Percentiles rank a stretch among this genome's conserved stretches.
Conservation (phyloP, 2,113 vertebrate species). For the Chrysochloris asiatica region DNA sequence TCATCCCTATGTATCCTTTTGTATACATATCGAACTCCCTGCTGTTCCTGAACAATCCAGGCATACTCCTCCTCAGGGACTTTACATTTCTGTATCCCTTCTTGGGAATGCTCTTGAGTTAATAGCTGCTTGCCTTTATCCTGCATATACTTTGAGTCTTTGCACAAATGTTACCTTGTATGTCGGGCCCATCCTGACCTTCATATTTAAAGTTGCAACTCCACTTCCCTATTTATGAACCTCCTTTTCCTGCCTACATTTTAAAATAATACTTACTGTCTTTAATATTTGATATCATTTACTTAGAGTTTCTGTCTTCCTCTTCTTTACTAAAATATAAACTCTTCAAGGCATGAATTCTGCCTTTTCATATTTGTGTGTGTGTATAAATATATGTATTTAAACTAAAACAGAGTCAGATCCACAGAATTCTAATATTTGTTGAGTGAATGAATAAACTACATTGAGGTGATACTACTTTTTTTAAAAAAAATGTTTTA, state of each 20-base stretch:
- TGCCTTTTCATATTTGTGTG: not conserved
- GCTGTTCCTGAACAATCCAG: not conserved
- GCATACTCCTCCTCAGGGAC: not conserved
- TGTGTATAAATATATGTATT: not conserved
- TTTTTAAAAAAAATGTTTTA: too few relatives aligned
- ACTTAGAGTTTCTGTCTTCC: not conserved
- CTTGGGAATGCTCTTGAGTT: not conserved
- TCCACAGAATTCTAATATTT: slow-evolving; percentile 9
- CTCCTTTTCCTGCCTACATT: not conserved
- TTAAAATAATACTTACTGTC: too few relatives aligned
- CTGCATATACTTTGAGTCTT: not conserved
- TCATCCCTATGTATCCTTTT: not conserved
- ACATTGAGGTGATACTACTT: slow-evolving; percentile 24
- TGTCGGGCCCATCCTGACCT: not conserved
- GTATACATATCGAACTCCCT: not conserved
- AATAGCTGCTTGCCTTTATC: not conserved
- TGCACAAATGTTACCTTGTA: not conserved
- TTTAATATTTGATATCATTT: slow-evolving; percentile 27
- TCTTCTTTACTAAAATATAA: slow-evolving; percentile 22
- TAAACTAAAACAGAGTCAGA: not conserved
- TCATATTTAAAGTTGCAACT: not conserved
- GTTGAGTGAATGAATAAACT: slow-evolving; percentile 6
- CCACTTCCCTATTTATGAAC: not conserved
- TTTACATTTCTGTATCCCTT: not conserved
- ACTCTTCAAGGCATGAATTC: slow-evolving; percentile 13